phyloP scores from a whole-genome alignment of 2,113 vertebrate species.

The Psilopsiagon aymara region DNA sequence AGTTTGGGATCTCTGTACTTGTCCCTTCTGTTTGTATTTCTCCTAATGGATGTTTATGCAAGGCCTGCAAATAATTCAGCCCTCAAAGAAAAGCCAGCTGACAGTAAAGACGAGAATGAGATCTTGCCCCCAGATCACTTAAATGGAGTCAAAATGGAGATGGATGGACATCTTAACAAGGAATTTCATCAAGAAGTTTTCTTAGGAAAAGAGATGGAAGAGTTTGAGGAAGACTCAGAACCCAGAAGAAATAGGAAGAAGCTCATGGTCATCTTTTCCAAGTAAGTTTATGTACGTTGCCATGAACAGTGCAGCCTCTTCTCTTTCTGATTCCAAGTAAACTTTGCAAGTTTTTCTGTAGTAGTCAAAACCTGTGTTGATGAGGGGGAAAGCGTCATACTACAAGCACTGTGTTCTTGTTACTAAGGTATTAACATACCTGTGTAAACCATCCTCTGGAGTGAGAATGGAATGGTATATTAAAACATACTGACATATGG shows the following conservation, averaged over 20 bases:
- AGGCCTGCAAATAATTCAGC: constrained; percentile 90
- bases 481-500: background rate
- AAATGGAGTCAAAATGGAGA: constrained; percentile 92
- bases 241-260: constrained; percentile 89
- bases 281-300: background rate
- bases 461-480: background rate
- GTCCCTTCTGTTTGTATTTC: constrained; percentile 73
- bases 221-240: constrained; percentile 91
- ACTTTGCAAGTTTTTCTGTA: background rate
- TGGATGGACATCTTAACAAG: constrained; percentile 93
- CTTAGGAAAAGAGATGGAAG: constrained; percentile 89
- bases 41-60: constrained; percentile 75
- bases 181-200: constrained; percentile 98
- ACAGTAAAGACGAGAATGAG: constrained; percentile 85
- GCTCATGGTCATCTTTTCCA: constrained; percentile 86
- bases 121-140: constrained; percentile 92
- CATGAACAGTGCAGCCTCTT: background rate
- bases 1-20: constrained; percentile 71
- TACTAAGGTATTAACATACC: background rate
- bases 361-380: background rate
- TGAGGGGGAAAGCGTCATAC: background rate
- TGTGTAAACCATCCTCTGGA: background rate
- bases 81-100: constrained; percentile 77
- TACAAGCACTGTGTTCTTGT: background rate
- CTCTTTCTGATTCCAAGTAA: background rate